Conservation (phyloP, 2,888 invertebrate species). For the Malacosoma neustria region DNA sequence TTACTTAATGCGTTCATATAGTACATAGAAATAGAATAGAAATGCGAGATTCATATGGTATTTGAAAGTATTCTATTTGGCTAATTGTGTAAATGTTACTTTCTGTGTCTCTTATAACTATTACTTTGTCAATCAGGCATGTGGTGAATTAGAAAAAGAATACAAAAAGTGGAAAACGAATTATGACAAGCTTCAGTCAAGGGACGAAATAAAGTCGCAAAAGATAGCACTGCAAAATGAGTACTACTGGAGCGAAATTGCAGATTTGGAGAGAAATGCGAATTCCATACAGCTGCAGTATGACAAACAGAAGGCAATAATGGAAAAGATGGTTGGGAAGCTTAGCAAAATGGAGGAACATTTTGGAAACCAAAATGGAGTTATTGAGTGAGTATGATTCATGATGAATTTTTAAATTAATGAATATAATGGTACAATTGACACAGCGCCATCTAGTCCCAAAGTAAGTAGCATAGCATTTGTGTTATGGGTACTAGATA, state of each 20-base stretch:
- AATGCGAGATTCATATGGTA: too few relatives aligned
- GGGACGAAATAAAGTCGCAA: constrained; percentile 65
- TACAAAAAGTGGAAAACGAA: constrained; percentile 70
- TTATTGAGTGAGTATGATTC: constrained; percentile 53
- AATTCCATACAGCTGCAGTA: constrained; percentile 48
- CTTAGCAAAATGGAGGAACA: constrained; percentile 43
- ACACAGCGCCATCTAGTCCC: too few relatives aligned
- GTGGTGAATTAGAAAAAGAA: constrained; percentile 51
- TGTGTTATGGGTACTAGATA: too few relatives aligned
- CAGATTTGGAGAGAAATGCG: constrained; percentile 41
- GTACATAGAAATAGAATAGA: too few relatives aligned
- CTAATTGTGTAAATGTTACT: too few relatives aligned
- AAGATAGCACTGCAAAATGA: constrained; percentile 70
- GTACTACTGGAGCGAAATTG: constrained; percentile 68
- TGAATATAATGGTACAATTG: too few relatives aligned
- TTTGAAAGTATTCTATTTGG: too few relatives aligned
- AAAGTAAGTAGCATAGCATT: too few relatives aligned
- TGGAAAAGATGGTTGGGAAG: constrained; percentile 43
- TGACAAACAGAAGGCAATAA: constrained; percentile 57
- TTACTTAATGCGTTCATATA: too few relatives aligned
- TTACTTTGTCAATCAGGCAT: constrained; percentile 37
- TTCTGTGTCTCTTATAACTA: too few relatives aligned
- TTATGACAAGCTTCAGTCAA: constrained; percentile 69
- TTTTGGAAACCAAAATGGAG: constrained; percentile 40
- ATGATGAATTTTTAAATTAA: too few relatives aligned